Conservation (phyloP, 2,797 vertebrate species). For the Orestias chungarensis region DNA sequence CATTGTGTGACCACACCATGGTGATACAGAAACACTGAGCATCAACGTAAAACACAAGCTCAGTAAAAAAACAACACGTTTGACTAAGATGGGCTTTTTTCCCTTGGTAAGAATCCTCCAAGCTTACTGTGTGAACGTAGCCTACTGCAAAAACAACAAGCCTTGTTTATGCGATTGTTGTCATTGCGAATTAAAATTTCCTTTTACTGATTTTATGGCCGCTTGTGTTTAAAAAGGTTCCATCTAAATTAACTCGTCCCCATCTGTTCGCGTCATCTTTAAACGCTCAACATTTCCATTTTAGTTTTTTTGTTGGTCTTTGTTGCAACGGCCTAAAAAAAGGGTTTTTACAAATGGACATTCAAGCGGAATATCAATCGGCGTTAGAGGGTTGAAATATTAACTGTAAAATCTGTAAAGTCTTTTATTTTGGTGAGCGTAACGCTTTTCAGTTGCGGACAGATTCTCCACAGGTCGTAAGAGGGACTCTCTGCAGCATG, state of each 20-base stretch:
- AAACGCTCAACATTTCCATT: not conserved
- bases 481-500: not conserved
- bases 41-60: not conserved
- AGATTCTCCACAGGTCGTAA: not conserved
- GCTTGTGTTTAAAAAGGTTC: not conserved
- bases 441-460: not conserved
- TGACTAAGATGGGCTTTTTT: not conserved
- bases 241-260: too few species aligned
- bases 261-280: not conserved
- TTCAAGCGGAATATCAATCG: too few species aligned
- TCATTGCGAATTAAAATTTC: not conserved
- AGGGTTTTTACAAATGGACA: too few species aligned
- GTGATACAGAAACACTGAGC: not conserved
- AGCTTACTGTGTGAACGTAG: not conserved
- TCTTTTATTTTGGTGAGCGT: conserved; percentile 1
- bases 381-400: not conserved
- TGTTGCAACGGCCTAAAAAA: too few species aligned
- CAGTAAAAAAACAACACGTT: not conserved
- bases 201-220: not conserved
- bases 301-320: not conserved
- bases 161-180: not conserved
- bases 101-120: not conserved
- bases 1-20: not conserved
- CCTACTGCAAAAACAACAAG: too few species aligned
- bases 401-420: not conserved